Percentiles rank a stretch among this genome's conserved stretches.
These are phyloP conservation scores for Coturnix japonica DNA, from an alignment of 2,113 vertebrate species.

Conservation along the genomic window DNA sequence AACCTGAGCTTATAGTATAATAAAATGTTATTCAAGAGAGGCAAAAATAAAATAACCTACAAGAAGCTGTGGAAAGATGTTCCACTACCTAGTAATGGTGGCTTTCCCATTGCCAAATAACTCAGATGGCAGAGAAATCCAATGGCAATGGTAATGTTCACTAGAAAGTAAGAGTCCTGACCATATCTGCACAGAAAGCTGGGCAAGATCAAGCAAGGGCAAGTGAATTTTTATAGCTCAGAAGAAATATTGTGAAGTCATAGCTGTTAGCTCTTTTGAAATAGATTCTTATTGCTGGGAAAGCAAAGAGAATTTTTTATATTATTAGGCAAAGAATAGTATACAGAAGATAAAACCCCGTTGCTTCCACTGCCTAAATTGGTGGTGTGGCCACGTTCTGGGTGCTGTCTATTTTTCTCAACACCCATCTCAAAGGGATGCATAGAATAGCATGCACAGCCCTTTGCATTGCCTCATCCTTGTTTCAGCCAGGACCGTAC, in stretches of 20 bases:
- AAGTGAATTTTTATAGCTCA: conserved; percentile 25
- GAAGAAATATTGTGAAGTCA: neutral
- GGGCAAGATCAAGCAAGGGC: neutral
- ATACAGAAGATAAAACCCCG: conserved; percentile 22
- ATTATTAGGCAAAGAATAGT: conserved; percentile 44
- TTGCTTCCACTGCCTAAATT: neutral
- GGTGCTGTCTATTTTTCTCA: neutral
- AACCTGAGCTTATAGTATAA: neutral
- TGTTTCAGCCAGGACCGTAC: fast-evolving
- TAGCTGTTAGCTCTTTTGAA: conserved; percentile 46
- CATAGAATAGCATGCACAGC: fast-evolving
- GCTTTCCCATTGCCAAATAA: neutral
- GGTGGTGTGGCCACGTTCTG: neutral
- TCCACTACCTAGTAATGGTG: neutral
- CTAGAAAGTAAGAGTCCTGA: neutral
- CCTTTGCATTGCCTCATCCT: no score
- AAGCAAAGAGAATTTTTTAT: conserved; percentile 17
- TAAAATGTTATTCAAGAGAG: neutral
- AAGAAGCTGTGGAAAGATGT: neutral
- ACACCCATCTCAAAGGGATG: neutral
- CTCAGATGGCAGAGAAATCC: neutral
- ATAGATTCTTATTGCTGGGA: conserved; percentile 46
- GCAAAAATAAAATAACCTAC: neutral
- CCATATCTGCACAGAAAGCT: neutral
- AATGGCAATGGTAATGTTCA: neutral